Evolutionary conservation across 2,113 vertebrate species (phyloP).

Genomic region (Chascanopsetta lugubris): DNA sequence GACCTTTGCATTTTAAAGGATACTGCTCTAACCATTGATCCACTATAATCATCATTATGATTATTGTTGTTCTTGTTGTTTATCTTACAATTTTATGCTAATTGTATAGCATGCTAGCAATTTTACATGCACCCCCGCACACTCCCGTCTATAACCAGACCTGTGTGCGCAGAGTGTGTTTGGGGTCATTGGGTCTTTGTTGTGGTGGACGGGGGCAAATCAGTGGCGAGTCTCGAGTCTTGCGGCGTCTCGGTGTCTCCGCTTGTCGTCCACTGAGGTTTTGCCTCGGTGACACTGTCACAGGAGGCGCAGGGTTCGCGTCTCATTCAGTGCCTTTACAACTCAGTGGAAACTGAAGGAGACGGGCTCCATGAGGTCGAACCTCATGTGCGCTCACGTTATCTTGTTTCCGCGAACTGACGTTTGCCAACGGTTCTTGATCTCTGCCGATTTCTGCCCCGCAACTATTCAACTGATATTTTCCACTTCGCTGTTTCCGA

Average conservation of each 20-base stretch:
- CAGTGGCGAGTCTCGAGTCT: constrained; percentile 21
- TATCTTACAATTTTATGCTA: background rate
- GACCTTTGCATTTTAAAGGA: too few species aligned
- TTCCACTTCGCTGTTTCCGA: constrained; percentile 23
- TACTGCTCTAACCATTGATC: too few species aligned
- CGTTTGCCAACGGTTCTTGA: background rate
- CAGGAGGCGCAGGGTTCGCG: background rate
- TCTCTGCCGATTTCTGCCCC: constrained; percentile 10
- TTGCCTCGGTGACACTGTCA: constrained; percentile 57
- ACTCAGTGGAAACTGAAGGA: constrained; percentile 2
- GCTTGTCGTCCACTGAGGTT: constrained; percentile 60
- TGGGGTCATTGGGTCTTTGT: constrained; percentile 54
- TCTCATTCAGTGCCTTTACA: background rate
- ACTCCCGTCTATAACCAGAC: too few species aligned
- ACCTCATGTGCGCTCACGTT: background rate
- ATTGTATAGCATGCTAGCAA: background rate
- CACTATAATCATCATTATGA: too few species aligned
- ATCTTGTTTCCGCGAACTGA: background rate
- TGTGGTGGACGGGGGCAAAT: constrained; percentile 59
- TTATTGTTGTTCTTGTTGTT: too few species aligned
- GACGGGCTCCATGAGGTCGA: too few species aligned
- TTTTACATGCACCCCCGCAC: too few species aligned
- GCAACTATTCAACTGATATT: constrained; percentile 16
- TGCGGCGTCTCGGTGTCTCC: constrained; percentile 45
- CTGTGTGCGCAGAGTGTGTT: background rate